phyloP scores from a whole-genome alignment of 35 echinoderm and acorn worm genomes.

The Amphiura filiformis region DNA sequence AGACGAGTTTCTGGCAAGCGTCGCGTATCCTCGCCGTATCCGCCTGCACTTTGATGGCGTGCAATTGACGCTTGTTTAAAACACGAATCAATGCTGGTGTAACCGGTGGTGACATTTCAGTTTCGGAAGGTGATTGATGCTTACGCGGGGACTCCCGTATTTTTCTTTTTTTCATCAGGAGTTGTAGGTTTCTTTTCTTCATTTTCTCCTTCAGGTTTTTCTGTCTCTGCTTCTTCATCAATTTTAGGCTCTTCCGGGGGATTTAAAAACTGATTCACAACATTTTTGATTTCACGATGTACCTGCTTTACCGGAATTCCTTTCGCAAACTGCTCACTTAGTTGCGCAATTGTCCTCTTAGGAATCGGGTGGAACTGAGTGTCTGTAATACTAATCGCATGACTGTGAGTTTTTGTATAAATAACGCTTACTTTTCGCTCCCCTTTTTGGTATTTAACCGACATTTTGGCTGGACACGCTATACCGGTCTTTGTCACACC shows the following conservation, averaged over 20 bases:
- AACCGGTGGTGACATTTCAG: neutral
- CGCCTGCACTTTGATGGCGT: neutral
- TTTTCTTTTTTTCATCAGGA: neutral
- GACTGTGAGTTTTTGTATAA: conserved; percentile 1
- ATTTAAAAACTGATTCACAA: neutral
- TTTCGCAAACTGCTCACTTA: neutral
- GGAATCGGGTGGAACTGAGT: neutral
- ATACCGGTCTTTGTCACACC: neutral
- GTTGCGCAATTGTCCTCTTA: neutral
- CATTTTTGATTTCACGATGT: neutral
- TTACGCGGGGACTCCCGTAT: too few relatives aligned
- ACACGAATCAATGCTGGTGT: neutral
- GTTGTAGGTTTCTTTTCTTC: neutral
- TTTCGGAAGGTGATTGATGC: neutral
- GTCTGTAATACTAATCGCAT: neutral
- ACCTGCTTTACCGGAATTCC: neutral
- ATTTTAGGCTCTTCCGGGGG: neutral
- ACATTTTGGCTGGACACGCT: neutral
- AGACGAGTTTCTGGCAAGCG: neutral
- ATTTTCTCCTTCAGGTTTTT: neutral
- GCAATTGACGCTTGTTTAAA: neutral
- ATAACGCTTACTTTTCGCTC: neutral
- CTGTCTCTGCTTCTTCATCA: neutral
- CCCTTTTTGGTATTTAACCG: neutral
- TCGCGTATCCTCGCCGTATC: neutral